Base-by-base conservation (phyloP, 2,888 invertebrate genomes). In the Zaprionus bogoriensis region DNA sequence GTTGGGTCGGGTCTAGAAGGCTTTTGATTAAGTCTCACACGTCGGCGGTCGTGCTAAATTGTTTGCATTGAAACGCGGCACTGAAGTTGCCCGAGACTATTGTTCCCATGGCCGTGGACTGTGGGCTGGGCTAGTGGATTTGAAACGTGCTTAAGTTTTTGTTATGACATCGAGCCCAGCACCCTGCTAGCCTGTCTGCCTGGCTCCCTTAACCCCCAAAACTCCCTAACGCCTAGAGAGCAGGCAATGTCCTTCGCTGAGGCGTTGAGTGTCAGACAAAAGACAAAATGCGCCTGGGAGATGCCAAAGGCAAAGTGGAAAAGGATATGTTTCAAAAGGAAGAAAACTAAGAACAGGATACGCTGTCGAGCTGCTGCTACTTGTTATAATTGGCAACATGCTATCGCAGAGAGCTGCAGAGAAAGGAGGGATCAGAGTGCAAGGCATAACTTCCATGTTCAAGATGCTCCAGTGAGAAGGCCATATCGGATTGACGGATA, bases 131-230 rank as follows among this genome's bases (percentile, higher is more conserved):
- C n/a, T n/a, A n/a, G n/a, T n/a, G n/a, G n/a, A n/a, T n/a, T n/a
- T n/a, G n/a, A 51, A 85, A 86, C 80, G 80, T 81, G 80, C 80
- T 81, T 87, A 81, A 81, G 80, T 81, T 81, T 81, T 81, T 87
- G 80, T 81, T 84, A 78, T 80, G 87, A 81, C 86, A 80, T 80
- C 61, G 85, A 80, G 80, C 80, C 80, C 86, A 80, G 80, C 66
- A 57, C 46, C 17, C 28, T 23, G 23, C 23, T 5, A 4, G 4
- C 23, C 23, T 23, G 23, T 23, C 4, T 5, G 23, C 3, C 23
- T 23, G n/a, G n/a, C n/a, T n/a, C n/a, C n/a, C n/a, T n/a, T n/a
- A n/a, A n/a, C n/a, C n/a, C n/a, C n/a, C n/a, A n/a, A n/a, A n/a
- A n/a, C n/a, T n/a, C n/a, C n/a, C n/a, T n/a, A n/a, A n/a, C 14